Conservation (phyloP, 2,797 vertebrate species). For the Pristis pectinata region DNA sequence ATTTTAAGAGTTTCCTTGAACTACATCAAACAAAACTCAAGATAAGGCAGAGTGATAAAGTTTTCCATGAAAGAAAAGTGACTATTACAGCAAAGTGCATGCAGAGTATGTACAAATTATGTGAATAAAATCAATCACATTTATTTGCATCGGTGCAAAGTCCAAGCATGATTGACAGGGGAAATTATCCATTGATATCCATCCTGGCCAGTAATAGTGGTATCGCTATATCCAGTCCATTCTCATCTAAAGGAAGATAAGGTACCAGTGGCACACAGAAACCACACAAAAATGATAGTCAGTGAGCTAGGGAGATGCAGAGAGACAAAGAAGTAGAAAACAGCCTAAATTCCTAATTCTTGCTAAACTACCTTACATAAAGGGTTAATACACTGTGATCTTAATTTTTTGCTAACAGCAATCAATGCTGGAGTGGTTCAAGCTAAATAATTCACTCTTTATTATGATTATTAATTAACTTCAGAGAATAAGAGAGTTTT, state of each 20-base stretch:
- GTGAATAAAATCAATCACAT: background rate
- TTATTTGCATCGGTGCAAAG: background rate
- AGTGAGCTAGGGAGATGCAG: background rate
- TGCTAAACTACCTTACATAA: background rate
- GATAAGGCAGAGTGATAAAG: background rate
- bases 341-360: background rate
- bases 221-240: background rate
- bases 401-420: background rate
- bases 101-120: background rate
- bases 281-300: background rate
- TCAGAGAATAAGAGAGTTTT: constrained; percentile 25
- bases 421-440: background rate
- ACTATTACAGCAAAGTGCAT: background rate
- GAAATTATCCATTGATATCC: background rate
- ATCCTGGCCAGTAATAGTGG: background rate
- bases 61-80: background rate
- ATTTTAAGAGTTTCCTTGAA: background rate
- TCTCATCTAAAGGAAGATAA: background rate
- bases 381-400: background rate
- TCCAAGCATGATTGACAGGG: background rate
- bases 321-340: background rate
- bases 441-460: constrained; percentile 33
- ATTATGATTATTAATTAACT: constrained; percentile 32
- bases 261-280: background rate
- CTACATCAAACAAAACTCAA: background rate